Evolutionary conservation across 2,888 invertebrate species (phyloP).

Genomic region (Nesidiocoris tenuis): DNA sequence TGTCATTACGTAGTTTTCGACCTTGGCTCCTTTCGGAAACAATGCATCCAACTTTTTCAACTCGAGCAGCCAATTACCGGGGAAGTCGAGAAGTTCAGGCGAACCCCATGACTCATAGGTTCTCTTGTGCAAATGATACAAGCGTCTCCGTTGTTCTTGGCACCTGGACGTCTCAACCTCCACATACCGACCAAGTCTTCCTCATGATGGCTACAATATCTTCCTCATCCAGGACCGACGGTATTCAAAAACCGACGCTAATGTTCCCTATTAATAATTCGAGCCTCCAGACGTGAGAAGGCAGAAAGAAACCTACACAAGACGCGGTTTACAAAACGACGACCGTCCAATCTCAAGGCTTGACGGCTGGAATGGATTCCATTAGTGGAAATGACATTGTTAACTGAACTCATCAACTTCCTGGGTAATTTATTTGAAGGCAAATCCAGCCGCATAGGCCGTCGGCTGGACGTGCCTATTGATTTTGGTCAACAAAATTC

Average conservation of each 20-base stretch:
- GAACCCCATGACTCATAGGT: neutral
- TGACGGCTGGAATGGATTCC: no score
- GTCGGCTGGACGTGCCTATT: no score
- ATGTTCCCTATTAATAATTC: neutral
- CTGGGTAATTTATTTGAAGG: neutral
- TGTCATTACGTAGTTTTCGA: neutral
- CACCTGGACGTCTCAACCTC: neutral
- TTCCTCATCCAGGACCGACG: no score
- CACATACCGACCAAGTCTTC: neutral
- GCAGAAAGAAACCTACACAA: neutral
- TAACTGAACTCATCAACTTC: neutral
- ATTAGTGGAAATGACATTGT: no score
- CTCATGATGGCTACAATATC: neutral
- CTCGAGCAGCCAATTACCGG: neutral
- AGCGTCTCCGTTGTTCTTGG: no score
- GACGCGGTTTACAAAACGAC: neutral
- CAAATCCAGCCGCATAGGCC: no score
- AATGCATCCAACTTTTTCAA: neutral
- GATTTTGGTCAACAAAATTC: no score
- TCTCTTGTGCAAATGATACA: no score
- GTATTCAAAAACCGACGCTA: no score
- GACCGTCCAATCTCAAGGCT: neutral
- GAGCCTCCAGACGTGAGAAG: neutral
- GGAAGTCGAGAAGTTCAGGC: neutral
- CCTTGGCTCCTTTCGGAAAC: neutral